A percentile compares a stretch with the other conserved stretches of the same genome.
These are phyloP conservation scores for Orthonevra nobilis DNA, from an alignment of 2,888 invertebrate genomes.

Conservation along the genomic window DNA sequence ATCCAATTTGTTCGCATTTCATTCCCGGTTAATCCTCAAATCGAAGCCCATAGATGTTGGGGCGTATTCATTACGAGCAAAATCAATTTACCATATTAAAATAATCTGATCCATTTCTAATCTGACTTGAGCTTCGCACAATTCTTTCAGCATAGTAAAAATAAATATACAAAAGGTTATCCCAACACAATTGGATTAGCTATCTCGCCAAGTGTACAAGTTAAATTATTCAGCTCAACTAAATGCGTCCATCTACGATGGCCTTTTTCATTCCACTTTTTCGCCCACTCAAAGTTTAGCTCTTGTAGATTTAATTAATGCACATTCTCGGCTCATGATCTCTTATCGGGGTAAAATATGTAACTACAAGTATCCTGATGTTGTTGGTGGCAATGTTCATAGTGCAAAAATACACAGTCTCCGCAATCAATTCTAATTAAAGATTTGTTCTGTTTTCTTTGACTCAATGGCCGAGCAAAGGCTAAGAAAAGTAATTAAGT, in stretches of 20 bases:
- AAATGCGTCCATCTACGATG: constrained; percentile 4
- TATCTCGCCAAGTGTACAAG: constrained; percentile 1
- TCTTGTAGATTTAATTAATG: constrained; percentile 59
- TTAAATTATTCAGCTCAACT: constrained; percentile 38
- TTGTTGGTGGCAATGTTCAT: neutral
- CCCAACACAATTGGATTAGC: constrained; percentile 29
- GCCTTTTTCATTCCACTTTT: neutral
- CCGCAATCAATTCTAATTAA: constrained; percentile 58
- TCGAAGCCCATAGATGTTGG: constrained; percentile 50
- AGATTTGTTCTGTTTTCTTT: constrained; percentile 1
- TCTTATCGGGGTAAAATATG: constrained; percentile 45
- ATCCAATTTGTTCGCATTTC: no score
- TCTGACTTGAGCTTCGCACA: constrained; percentile 8
- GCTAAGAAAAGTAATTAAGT: constrained; percentile 18
- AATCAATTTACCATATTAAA: constrained; percentile 57
- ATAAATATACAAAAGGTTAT: constrained; percentile 34
- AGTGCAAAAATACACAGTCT: neutral
- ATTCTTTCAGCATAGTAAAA: neutral
- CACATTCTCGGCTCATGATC: constrained; percentile 26
- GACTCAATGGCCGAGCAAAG: constrained; percentile 19
- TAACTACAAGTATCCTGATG: constrained; percentile 15
- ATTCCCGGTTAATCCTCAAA: constrained; percentile 36
- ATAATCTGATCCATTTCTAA: constrained; percentile 42
- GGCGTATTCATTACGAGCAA: constrained; percentile 35
- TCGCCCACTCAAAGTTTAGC: no score